phyloP scores from a whole-genome alignment of 2,888 invertebrate species.

The Colostygia pectinataria region DNA sequence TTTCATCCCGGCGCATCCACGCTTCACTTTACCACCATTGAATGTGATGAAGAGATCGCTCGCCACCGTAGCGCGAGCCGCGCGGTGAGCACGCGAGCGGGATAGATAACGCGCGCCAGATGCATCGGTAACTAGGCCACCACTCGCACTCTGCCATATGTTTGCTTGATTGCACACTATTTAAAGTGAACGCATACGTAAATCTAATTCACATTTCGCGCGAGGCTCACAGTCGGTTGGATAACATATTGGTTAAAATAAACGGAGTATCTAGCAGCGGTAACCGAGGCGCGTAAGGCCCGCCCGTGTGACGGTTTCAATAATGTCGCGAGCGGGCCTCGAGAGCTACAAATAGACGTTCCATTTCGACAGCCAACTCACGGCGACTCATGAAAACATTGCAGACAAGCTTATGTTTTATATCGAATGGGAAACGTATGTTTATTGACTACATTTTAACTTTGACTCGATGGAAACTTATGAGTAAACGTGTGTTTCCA shows the following conservation, averaged over 20 bases:
- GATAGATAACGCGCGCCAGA: constrained; percentile 63
- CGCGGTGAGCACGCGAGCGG: constrained; percentile 42
- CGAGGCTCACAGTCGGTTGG: constrained; percentile 25
- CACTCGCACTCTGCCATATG: constrained; percentile 64
- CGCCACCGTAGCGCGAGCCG: constrained; percentile 36
- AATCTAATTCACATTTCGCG: constrained; percentile 18
- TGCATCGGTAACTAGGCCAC: constrained; percentile 73
- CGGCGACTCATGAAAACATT: constrained; percentile 74
- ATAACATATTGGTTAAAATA: constrained; percentile 41
- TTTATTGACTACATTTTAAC: constrained; percentile 28
- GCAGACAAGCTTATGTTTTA: constrained; percentile 65
- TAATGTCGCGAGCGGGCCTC: constrained; percentile 80
- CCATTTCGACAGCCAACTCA: constrained; percentile 77
- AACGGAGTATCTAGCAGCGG: constrained; percentile 45
- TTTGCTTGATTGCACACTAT: constrained; percentile 57
- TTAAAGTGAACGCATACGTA: constrained; percentile 36
- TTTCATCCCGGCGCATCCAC: constrained; percentile 65
- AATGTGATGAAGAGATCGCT: constrained; percentile 29
- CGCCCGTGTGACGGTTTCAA: constrained; percentile 67
- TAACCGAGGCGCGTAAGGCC: constrained; percentile 61
- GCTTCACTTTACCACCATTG: constrained; percentile 44
- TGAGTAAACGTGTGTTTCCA: background rate
- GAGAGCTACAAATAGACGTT: constrained; percentile 78
- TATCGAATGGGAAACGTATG: constrained; percentile 48
- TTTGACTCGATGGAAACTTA: background rate